Evolutionary conservation across 2,888 invertebrate species (phyloP), one percentile per base, ranked within the genome.

Genomic region (Synanthedon myopaeformis): DNA sequence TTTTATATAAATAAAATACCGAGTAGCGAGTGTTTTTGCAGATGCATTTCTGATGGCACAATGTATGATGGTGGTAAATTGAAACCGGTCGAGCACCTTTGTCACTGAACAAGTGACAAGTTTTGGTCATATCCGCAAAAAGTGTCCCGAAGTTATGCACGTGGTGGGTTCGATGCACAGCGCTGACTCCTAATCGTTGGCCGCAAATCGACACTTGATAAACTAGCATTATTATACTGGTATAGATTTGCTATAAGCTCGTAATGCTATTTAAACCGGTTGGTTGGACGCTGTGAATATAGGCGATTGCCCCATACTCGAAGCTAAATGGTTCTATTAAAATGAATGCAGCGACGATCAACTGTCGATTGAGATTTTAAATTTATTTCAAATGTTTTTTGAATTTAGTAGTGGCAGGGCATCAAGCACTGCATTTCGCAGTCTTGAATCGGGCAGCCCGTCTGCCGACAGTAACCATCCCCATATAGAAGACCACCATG

Each of bases 121-220:
- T 82, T 83, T 85, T 79, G 83, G 86, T 79, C 83, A 82, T 84
- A 86, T 82, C 74, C 76, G 78, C 85, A 85, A 86, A 85, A 85
- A 85, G 75, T 78, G 72, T 72, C 75, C 76, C 73, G 71, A 35
- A 70, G 80, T 77, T 74, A 80, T 82, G 74, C 78, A 69, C 70
- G 70, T 68, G 35, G 35, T 35, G 71, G 71, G 71, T 77, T 76
- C 71, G 74, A 72, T 63, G 66, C 50, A 54, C 54, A 49, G 55
- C 54, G 51, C 19, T 51, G 72, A 70, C 64, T 72, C 71, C 73
- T 77, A 76, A 79, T 80, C 76, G 74, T 74, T 49, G 69, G 73
- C 71, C 67, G 69, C 64, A 69, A 69, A 66, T 69, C 66, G 69
- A 64, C 65, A 59, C 63, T 66, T 67, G 64, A 69, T 72, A 65